Conservation (phyloP, 2,888 invertebrate genomes). For the Sacculina carcini region DNA sequence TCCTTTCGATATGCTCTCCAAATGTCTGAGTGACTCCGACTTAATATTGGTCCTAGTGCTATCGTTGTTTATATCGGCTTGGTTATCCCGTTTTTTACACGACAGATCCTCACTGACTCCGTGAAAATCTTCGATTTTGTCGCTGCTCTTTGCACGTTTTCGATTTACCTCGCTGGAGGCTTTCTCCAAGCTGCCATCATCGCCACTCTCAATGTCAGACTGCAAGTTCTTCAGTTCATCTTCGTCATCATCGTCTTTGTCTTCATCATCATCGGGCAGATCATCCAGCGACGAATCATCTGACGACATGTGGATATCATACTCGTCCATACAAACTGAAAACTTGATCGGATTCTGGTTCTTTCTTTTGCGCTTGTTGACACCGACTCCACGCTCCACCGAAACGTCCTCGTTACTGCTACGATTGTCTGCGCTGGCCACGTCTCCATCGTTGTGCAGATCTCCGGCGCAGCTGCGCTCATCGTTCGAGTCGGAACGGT, state of each 20-base stretch:
- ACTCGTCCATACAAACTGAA: conserved; percentile 25
- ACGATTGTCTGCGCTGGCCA: conserved; percentile 14
- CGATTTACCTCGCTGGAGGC: conserved; percentile 12
- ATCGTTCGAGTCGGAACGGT: conserved; percentile 18
- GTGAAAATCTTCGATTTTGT: conserved; percentile 17
- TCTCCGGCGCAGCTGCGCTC: conserved; percentile 15
- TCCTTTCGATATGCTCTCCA: conserved; percentile 53
- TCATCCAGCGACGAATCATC: conserved; percentile 24
- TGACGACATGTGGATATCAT: conserved; percentile 24
- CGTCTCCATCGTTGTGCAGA: conserved; percentile 16
- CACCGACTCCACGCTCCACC: conserved; percentile 26
- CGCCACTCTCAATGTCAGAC: conserved; percentile 15
- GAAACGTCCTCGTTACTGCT: conserved; percentile 22
- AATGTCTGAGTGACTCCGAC: conserved; percentile 41
- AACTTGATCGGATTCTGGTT: conserved; percentile 63
- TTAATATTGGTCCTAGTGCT: conserved; percentile 17
- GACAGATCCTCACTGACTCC: conserved; percentile 15
- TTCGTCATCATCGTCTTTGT: conserved; percentile 20
- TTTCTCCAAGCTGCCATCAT: conserved; percentile 19
- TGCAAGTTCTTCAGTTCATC: conserved; percentile 14
- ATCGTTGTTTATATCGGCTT: conserved; percentile 11
- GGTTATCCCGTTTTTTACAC: conserved; percentile 15
- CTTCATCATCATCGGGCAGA: conserved; percentile 29
- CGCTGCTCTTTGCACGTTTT: conserved; percentile 14
- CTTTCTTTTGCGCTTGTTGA: conserved; percentile 45